Conservation (phyloP, 2,888 invertebrate species). For the Leucoma salicis region DNA sequence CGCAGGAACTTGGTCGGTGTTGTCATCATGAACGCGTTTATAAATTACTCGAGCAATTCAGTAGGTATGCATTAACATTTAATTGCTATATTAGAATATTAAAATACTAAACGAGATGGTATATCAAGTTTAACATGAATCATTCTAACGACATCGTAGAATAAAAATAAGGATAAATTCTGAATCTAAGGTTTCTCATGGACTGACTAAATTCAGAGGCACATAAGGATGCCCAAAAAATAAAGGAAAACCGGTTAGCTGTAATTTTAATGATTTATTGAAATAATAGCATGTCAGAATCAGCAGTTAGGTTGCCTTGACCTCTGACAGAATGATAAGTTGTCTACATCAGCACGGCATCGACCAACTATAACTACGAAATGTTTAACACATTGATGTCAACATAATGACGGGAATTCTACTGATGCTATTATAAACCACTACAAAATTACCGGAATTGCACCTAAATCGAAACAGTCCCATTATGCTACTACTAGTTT, state of each 20-base stretch:
- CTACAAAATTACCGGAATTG: too few relatives aligned
- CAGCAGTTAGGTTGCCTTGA: constrained; percentile 21
- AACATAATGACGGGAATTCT: background rate
- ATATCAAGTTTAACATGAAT: background rate
- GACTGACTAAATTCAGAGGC: too few relatives aligned
- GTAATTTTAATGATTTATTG: constrained; percentile 6
- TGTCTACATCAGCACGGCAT: background rate
- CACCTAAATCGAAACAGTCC: too few relatives aligned
- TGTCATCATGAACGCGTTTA: constrained; percentile 9
- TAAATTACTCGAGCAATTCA: constrained; percentile 4
- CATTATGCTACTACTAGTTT: too few relatives aligned
- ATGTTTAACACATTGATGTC: background rate
- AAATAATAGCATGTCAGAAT: constrained; percentile 12
- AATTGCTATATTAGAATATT: background rate
- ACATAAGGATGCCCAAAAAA: background rate
- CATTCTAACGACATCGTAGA: background rate
- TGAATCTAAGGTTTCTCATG: too few relatives aligned
- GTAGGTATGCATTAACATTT: constrained; percentile 9
- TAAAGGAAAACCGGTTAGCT: background rate
- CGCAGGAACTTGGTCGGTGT: constrained; percentile 11
- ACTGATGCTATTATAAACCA: too few relatives aligned
- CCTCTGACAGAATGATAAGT: constrained; percentile 19
- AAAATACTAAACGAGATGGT: background rate
- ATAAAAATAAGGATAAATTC: too few relatives aligned
- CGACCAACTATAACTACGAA: background rate